Conservation (phyloP, 2,888 invertebrate genomes). For the Deilephila porcellus region DNA sequence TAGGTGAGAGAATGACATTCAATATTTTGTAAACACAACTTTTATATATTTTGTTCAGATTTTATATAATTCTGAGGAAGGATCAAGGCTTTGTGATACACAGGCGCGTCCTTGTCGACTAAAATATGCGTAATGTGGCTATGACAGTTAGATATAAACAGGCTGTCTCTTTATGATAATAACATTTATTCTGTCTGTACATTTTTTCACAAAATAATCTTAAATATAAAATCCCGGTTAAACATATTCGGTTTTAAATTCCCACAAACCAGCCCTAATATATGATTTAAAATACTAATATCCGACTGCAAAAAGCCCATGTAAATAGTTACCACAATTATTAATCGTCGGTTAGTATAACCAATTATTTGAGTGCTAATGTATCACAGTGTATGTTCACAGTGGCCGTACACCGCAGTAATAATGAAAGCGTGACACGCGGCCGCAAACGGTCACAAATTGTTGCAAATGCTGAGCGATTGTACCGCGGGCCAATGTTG, state of each 20-base stretch:
- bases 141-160: neutral
- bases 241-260: neutral
- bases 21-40: neutral
- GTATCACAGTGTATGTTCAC: neutral
- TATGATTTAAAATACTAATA: no score
- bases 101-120: neutral
- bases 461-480: constrained; percentile 3
- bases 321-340: neutral
- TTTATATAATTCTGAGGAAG: neutral
- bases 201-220: neutral
- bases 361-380: constrained; percentile 12
- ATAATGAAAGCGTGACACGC: constrained; percentile 16
- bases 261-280: neutral
- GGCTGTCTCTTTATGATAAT: neutral
- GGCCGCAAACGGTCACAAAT: constrained; percentile 14
- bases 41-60: neutral
- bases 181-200: neutral
- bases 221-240: neutral
- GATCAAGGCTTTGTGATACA: neutral
- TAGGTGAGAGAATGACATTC: neutral
- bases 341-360: neutral
- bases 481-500: neutral
- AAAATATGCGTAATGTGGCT: neutral
- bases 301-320: no score
- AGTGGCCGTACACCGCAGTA: neutral